phyloP scores from a whole-genome alignment of 2,888 invertebrate genomes.

The Tetragonisca angustula region DNA sequence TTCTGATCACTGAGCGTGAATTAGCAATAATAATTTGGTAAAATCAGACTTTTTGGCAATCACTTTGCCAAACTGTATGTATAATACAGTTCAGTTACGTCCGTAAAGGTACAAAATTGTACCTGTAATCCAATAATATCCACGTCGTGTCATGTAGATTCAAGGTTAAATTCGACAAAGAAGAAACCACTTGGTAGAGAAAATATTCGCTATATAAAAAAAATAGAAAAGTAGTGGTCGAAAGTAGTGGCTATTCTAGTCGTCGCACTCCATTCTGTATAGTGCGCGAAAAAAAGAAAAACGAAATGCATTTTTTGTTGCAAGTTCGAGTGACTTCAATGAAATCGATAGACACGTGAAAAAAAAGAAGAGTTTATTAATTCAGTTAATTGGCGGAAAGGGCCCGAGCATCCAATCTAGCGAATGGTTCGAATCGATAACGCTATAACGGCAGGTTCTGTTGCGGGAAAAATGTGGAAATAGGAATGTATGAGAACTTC shows the following conservation, averaged over 20 bases:
- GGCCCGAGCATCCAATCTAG: neutral
- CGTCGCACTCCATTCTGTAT: neutral
- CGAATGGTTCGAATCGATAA: constrained; percentile 7
- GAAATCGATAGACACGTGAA: neutral
- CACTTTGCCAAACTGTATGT: no score
- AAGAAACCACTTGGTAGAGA: neutral
- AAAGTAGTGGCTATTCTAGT: neutral
- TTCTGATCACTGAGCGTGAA: no score
- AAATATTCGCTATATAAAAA: neutral
- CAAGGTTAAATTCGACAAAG: no score
- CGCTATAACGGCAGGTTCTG: neutral
- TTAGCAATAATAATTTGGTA: no score
- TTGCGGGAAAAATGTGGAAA: constrained; percentile 6
- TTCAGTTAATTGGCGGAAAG: neutral
- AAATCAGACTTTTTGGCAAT: no score
- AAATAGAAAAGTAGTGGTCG: neutral
- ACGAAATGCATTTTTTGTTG: neutral
- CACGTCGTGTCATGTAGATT: no score
- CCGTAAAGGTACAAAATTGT: no score
- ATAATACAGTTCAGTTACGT: no score
- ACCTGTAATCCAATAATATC: no score
- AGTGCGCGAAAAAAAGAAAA: neutral
- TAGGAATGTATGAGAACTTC: constrained; percentile 6
- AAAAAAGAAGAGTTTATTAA: neutral
- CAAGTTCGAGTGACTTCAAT: neutral